phyloP scores from a whole-genome alignment of 2,113 vertebrate species.

The Gymnobelideus leadbeateri region DNA sequence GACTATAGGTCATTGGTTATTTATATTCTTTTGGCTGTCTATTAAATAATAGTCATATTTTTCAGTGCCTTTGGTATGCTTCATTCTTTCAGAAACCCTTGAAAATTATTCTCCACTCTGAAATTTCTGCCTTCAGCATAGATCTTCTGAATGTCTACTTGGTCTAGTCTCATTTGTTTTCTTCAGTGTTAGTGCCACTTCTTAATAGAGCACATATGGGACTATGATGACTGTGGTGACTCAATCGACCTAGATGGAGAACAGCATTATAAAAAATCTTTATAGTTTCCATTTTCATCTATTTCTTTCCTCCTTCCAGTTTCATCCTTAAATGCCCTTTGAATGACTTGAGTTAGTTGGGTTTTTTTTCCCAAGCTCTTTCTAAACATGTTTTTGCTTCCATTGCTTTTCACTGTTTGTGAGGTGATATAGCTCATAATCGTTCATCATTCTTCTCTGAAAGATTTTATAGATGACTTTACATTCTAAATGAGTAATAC shows the following conservation, averaged over 20 bases:
- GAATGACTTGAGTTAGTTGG: neutral
- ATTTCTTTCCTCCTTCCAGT: neutral
- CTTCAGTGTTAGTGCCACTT: neutral
- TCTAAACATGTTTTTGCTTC: neutral
- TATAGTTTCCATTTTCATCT: neutral
- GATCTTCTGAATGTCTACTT: neutral
- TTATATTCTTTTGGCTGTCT: neutral
- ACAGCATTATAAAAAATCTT: neutral
- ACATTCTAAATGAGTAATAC: neutral
- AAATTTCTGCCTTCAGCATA: neutral
- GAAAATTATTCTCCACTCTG: neutral
- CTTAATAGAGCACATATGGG: neutral
- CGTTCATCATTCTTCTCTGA: neutral
- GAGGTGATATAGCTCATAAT: neutral
- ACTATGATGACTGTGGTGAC: neutral
- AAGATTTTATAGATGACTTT: neutral
- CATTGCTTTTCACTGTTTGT: neutral
- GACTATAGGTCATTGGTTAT: neutral
- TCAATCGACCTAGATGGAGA: neutral
- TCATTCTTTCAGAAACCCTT: neutral
- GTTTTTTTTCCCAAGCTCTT: neutral
- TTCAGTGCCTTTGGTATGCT: neutral
- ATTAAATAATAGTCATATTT: neutral
- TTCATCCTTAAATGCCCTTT: constrained; percentile 5
- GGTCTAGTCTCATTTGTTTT: neutral